Conservation (phyloP, 1,140 invertebrate species). For the Planococcus citri region DNA sequence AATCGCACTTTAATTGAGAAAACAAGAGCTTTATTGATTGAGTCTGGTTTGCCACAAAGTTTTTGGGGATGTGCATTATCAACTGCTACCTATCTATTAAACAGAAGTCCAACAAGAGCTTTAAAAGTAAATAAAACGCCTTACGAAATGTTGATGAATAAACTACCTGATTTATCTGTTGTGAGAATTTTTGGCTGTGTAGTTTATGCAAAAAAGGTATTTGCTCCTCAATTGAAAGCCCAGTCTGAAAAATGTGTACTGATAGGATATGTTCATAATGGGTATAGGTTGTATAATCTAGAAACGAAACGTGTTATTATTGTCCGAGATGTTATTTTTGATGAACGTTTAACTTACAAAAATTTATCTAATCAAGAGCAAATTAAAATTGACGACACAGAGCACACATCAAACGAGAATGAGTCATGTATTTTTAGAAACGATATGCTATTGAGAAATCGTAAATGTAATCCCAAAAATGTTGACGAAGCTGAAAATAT, state of each 20-base stretch:
- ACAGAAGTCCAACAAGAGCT: conserved; percentile 20
- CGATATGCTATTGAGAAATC: too few relatives aligned
- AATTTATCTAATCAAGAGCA: too few relatives aligned
- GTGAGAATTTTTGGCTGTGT: conserved; percentile 30
- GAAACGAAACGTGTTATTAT: background rate
- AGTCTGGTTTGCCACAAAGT: conserved; percentile 25
- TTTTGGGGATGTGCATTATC: conserved; percentile 33
- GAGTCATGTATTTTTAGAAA: too few relatives aligned
- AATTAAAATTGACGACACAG: too few relatives aligned
- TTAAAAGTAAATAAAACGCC: conserved; percentile 22
- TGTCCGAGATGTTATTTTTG: background rate
- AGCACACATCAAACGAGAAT: too few relatives aligned
- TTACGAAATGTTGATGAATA: conserved; percentile 19
- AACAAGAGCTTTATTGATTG: conserved; percentile 30
- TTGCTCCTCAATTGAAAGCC: conserved; percentile 29
- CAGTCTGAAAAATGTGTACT: conserved; percentile 23
- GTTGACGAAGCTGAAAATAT: too few relatives aligned
- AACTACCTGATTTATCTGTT: conserved; percentile 27
- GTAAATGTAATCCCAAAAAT: too few relatives aligned
- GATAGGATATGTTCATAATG: conserved; percentile 29
- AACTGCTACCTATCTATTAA: conserved; percentile 21
- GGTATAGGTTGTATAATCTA: conserved; percentile 17
- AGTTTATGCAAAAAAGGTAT: background rate
- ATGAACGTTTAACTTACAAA: background rate
- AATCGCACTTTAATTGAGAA: conserved; percentile 31